phyloP scores from a whole-genome alignment of 2,797 vertebrate species.

The Sylvia borin region DNA sequence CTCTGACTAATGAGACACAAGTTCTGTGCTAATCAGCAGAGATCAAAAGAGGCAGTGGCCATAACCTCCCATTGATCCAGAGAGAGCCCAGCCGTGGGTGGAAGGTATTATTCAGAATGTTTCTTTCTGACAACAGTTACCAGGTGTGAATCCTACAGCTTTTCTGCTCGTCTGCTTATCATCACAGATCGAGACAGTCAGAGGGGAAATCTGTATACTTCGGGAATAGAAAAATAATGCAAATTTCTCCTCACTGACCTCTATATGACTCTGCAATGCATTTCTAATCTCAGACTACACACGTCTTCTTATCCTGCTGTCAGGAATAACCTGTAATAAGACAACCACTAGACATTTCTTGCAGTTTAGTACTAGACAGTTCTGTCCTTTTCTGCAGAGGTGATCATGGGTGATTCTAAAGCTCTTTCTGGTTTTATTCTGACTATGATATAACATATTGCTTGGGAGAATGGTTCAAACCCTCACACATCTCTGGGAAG shows the following conservation, averaged over 20 bases:
- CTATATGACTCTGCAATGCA: not conserved
- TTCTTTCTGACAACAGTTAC: not conserved
- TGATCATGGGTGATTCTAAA: not conserved
- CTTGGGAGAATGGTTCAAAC: not conserved
- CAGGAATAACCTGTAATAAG: not conserved
- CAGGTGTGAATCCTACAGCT: not conserved
- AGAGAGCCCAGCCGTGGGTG: not conserved
- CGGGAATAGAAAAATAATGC: not conserved
- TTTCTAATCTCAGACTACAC: not conserved
- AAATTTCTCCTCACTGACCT: constrained; percentile 1
- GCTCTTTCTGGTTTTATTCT: not conserved
- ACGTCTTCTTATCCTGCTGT: not conserved
- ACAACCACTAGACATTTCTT: not conserved
- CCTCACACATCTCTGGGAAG: not conserved
- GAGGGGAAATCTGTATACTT: not conserved
- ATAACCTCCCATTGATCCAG: not conserved
- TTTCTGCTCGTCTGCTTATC: not conserved
- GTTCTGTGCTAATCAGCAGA: not conserved
- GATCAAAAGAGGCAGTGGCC: not conserved
- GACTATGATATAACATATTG: not conserved
- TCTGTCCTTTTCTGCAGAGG: not conserved
- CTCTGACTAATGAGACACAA: not conserved
- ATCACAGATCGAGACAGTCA: not conserved
- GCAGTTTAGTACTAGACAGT: not conserved
- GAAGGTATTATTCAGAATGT: not conserved